Evolutionary conservation across 2,888 invertebrate genomes (phyloP).

Genomic region (Tachina fera): DNA sequence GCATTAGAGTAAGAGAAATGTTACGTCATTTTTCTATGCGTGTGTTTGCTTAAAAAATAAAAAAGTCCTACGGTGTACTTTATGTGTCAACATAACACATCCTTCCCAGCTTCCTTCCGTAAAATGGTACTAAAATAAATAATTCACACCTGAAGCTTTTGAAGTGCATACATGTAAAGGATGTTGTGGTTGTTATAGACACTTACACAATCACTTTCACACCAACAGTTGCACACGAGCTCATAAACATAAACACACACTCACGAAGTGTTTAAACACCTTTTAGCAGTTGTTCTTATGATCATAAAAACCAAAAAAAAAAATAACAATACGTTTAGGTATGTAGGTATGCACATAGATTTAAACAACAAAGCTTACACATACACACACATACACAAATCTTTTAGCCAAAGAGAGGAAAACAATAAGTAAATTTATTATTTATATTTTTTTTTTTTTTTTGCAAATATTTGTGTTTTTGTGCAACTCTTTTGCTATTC

Average conservation of each 20-base stretch:
- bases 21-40: slow-evolving; percentile 2
- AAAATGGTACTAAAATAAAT: slow-evolving; percentile 79
- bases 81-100: slow-evolving; percentile 53
- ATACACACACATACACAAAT: neutral
- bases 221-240: slow-evolving; percentile 19
- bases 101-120: slow-evolving; percentile 73
- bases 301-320: slow-evolving; percentile 4
- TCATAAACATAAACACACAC: neutral
- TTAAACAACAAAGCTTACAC: neutral
- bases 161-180: slow-evolving; percentile 71
- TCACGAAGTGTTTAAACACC: neutral
- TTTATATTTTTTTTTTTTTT: slow-evolving; percentile 21
- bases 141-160: slow-evolving; percentile 79
- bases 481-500: neutral
- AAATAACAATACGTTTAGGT: neutral
- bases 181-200: slow-evolving; percentile 63
- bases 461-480: slow-evolving; percentile 8
- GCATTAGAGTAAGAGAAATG: slow-evolving; percentile 5
- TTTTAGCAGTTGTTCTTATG: slow-evolving; percentile 19
- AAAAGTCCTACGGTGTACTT: slow-evolving; percentile 6
- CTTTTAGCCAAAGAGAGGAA: neutral
- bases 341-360: neutral
- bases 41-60: neutral
- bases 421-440: slow-evolving; percentile 8
- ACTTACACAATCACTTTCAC: slow-evolving; percentile 47